Conservation (phyloP, 2,113 vertebrate genomes). For the Myotis yumanensis region DNA sequence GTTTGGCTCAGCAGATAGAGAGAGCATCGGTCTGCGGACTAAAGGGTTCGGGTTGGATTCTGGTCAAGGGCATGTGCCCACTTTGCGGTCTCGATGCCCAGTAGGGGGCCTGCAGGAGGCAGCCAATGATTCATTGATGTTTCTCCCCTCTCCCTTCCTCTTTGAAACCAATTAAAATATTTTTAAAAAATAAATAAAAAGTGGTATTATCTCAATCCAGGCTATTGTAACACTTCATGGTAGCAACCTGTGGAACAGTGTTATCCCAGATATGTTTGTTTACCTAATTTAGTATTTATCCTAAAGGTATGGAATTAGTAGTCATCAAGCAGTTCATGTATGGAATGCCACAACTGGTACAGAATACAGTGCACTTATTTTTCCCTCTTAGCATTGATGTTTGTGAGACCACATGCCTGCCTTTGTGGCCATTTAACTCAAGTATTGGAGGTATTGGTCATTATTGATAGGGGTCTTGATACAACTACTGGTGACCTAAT, state of each 20-base stretch:
- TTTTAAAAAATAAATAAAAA: neutral
- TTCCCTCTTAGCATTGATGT: neutral
- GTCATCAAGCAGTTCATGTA: accelerated
- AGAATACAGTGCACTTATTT: neutral
- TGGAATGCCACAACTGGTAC: neutral
- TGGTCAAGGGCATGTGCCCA: too few species aligned
- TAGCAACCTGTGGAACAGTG: neutral
- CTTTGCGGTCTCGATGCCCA: too few species aligned
- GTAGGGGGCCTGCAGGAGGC: too few species aligned
- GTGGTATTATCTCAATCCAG: neutral
- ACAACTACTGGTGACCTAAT: neutral
- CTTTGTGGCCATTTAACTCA: neutral
- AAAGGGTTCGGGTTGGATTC: too few species aligned
- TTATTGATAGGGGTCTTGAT: neutral
- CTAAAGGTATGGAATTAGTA: neutral
- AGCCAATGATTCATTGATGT: too few species aligned
- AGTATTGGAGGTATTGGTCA: neutral
- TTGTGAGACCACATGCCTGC: neutral
- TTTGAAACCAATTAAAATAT: too few species aligned
- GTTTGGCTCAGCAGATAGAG: too few species aligned
- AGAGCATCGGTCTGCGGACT: too few species aligned
- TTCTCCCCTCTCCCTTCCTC: too few species aligned
- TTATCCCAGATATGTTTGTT: neutral
- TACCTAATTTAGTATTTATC: neutral
- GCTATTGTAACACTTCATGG: neutral